These are phyloP conservation scores for Saguinus midas DNA, from an alignment of 2,113 vertebrate genomes.

Conservation along the genomic window DNA sequence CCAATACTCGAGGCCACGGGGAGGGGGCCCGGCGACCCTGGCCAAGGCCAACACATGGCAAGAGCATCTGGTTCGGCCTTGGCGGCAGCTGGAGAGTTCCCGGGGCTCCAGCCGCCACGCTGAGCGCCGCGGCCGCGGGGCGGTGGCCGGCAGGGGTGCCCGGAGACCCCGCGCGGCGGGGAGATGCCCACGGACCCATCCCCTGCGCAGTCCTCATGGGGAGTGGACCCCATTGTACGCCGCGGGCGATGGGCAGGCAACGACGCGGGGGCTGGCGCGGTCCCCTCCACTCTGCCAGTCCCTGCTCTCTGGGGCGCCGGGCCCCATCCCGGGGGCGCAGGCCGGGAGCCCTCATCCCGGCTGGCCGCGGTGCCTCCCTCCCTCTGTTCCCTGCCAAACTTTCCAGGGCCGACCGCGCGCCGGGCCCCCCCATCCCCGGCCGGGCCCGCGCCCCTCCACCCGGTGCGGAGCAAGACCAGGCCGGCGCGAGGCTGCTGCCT, in stretches of 20 bases:
- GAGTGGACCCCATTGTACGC: constrained; percentile 75
- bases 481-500: constrained; percentile 23
- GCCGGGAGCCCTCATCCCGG: constrained; percentile 46
- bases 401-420: constrained; percentile 56
- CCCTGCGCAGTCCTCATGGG: constrained; percentile 63
- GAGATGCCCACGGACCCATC: constrained; percentile 68
- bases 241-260: constrained; percentile 60
- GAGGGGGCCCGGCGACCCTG: constrained; percentile 60
- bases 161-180: constrained; percentile 49
- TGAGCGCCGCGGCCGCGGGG: constrained; percentile 59
- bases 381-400: constrained; percentile 70
- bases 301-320: not conserved
- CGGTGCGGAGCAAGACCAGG: constrained; percentile 16
- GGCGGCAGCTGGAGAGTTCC: constrained; percentile 68
- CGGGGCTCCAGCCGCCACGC: constrained; percentile 64
- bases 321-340: constrained; percentile 35
- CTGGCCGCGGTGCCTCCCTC: constrained; percentile 10
- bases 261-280: constrained; percentile 2
- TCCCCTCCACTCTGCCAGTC: constrained; percentile 28
- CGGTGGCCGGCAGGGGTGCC: constrained; percentile 69
- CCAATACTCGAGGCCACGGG: not conserved
- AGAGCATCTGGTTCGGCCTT: constrained; percentile 58
- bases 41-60: constrained; percentile 65
- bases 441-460: constrained; percentile 33
- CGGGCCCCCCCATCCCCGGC: not conserved